Conservation (phyloP, 2,888 invertebrate species). For the Chouioia cunea region DNA sequence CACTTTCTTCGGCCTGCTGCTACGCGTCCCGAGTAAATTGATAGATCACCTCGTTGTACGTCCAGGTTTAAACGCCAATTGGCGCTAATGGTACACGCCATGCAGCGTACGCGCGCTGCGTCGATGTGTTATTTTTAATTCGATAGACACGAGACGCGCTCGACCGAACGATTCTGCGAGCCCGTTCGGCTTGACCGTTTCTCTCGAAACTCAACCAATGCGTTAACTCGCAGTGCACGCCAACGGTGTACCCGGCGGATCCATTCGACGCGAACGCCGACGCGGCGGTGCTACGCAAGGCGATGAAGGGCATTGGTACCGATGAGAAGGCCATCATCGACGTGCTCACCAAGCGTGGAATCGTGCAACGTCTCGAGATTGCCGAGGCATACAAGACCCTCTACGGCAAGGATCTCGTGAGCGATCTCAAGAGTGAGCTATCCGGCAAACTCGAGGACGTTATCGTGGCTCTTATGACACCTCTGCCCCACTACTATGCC, state of each 20-base stretch:
- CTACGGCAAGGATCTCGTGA: conserved; percentile 87
- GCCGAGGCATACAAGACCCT: conserved; percentile 91
- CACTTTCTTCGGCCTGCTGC: no score
- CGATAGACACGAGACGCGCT: no score
- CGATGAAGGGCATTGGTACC: conserved; percentile 94
- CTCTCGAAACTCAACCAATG: no score
- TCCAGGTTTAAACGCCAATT: no score
- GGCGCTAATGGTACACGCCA: no score
- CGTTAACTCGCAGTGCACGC: conserved; percentile 80
- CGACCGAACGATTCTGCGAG: no score
- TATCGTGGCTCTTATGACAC: conserved; percentile 91
- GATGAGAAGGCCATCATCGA: conserved; percentile 93
- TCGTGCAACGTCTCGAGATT: conserved; percentile 91
- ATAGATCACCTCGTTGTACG: no score
- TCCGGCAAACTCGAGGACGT: conserved; percentile 92
- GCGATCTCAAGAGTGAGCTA: conserved; percentile 89
- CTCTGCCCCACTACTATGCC: conserved; percentile 90
- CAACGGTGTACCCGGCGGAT: conserved; percentile 88
- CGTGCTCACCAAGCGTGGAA: conserved; percentile 88
- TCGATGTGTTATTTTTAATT: no score
- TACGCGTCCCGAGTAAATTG: no score
- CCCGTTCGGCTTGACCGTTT: no score
- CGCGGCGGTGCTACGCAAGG: conserved; percentile 86
- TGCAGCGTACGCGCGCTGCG: no score
- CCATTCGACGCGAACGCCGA: conserved; percentile 89